Conservation (phyloP, 2,888 invertebrate genomes). For the Ormyrus thymus region DNA sequence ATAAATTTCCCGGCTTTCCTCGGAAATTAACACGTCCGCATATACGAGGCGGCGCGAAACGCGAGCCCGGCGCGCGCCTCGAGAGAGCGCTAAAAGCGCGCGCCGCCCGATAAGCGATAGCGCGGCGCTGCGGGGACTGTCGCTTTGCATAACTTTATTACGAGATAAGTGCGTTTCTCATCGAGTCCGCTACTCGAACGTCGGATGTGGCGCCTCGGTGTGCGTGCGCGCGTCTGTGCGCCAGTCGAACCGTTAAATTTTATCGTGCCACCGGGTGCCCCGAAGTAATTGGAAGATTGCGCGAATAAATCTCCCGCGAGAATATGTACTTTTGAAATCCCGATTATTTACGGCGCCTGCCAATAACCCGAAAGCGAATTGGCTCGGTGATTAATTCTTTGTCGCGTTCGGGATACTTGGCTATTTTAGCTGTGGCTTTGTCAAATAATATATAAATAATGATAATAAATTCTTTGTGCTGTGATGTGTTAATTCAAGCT, state of each 20-base stretch:
- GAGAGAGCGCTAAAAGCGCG: neutral
- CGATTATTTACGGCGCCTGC: slow-evolving; percentile 2
- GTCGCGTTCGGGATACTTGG: too few species aligned
- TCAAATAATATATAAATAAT: too few species aligned
- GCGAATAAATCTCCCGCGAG: slow-evolving; percentile 27
- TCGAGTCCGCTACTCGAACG: too few species aligned
- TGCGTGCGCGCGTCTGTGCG: too few species aligned
- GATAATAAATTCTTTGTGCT: neutral
- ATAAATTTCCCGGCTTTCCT: too few species aligned
- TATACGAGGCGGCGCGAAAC: too few species aligned
- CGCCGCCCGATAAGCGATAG: slow-evolving; percentile 27
- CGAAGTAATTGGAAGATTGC: slow-evolving; percentile 41
- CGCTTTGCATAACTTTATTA: slow-evolving; percentile 51
- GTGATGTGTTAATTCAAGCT: too few species aligned
- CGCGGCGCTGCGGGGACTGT: slow-evolving; percentile 9
- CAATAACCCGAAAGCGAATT: neutral
- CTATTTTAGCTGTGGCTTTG: too few species aligned
- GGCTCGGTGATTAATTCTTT: neutral
- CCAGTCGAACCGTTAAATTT: slow-evolving; percentile 17
- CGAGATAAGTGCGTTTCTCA: slow-evolving; percentile 35
- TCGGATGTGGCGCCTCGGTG: neutral
- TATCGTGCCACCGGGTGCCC: neutral
- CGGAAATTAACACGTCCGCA: too few species aligned
- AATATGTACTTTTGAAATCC: neutral
- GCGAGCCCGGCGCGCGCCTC: too few species aligned